Evolutionary conservation across 2,113 vertebrate species (phyloP).

Genomic region (Beaufortia kweichowensis): DNA sequence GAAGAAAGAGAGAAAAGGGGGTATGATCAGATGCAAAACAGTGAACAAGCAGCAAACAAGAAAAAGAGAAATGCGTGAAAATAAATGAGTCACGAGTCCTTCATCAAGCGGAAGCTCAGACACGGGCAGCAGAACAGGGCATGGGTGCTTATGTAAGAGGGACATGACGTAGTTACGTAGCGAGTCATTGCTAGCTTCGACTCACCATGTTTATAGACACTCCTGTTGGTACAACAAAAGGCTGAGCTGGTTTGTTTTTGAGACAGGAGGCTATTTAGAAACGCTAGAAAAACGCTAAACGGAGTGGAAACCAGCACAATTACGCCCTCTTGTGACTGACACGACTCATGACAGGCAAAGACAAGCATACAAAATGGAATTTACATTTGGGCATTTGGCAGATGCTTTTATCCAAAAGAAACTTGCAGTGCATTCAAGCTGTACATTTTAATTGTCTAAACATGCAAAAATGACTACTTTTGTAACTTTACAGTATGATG

Average conservation of each 20-base stretch:
- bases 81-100: conserved; percentile 15
- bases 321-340: conserved; percentile 29
- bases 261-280: conserved; percentile 12
- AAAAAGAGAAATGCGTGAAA: conserved; percentile 23
- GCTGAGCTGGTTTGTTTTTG: conserved; percentile 4
- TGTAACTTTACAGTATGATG: too few species aligned
- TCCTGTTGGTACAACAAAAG: conserved; percentile 27
- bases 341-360: background rate
- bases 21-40: background rate
- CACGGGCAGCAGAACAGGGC: background rate
- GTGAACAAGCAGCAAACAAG: background rate
- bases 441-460: background rate
- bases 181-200: background rate
- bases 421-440: too few species aligned
- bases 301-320: background rate
- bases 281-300: background rate
- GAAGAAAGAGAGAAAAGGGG: conserved; percentile 14
- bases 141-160: background rate
- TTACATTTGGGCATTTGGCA: too few species aligned
- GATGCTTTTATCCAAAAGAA: too few species aligned
- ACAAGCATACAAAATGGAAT: background rate
- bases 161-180: background rate
- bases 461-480: too few species aligned
- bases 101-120: background rate
- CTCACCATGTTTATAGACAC: conserved; percentile 21